These are phyloP conservation scores for Thunnus albacares DNA, from an alignment of 2,797 vertebrate species.

Conservation along the genomic window DNA sequence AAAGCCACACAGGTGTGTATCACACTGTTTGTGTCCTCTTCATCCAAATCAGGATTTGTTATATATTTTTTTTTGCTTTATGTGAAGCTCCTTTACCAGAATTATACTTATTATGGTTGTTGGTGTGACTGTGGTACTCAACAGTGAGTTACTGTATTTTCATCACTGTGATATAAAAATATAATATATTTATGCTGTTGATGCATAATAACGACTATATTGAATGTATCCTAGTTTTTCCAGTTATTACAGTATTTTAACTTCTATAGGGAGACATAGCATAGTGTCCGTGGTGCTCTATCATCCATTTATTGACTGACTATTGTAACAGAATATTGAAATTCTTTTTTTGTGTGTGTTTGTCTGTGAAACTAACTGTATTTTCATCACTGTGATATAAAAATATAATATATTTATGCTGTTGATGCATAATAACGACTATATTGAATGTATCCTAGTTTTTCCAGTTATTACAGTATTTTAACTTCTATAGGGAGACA, in stretches of 20 bases:
- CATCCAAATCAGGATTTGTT: neutral
- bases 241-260: too few relatives aligned
- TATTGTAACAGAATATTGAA: too few relatives aligned
- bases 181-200: neutral
- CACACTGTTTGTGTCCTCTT: neutral
- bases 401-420: neutral
- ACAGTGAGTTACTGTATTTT: neutral
- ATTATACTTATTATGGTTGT: neutral
- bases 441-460: neutral
- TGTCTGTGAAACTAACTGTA: neutral
- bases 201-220: neutral
- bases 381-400: neutral
- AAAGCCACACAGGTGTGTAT: neutral
- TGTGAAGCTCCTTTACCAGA: neutral
- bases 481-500: too few relatives aligned
- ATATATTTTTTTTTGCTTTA: neutral
- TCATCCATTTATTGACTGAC: too few relatives aligned
- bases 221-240: neutral
- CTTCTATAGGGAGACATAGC: neutral
- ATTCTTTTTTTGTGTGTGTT: too few relatives aligned
- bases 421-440: neutral
- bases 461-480: too few relatives aligned
- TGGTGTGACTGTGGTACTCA: neutral
- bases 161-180: neutral
- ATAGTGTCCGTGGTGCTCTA: neutral